Evolutionary conservation across 2,888 invertebrate genomes (phyloP), one percentile per base, ranked within the genome.

Genomic region (Euphydryas editha): DNA sequence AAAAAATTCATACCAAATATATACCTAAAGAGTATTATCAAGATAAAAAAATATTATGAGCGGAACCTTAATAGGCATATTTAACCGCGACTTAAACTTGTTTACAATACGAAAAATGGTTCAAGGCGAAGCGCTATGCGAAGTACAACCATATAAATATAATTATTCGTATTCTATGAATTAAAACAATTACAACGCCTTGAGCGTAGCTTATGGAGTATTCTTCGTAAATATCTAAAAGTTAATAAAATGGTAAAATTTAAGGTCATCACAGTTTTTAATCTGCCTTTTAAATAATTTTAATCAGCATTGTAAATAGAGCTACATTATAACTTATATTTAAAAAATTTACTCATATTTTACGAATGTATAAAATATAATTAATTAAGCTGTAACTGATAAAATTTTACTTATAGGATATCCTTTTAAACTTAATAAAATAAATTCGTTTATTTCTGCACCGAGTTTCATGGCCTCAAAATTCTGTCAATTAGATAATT

Each of bases 111-210:
- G 62, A 54, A 63, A 83, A 80, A 77, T 81, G 73, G 83, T 77
- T 73, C 85, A 84, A 85, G 85, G 85, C 65, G 62, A 76, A 62
- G 65, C 68, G 73, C 62, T 75, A 70, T 70, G 67, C 72, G 75
- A 78, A 79, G 78, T 80, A 77, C 73, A 70, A 72, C 72, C 67
- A 71, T 72, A 73, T 71, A 56, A 59, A 30, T 49, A 51, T n/a
- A n/a, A n/a, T 30, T 24, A 17, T 46, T 18, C 30, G 17, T 8
- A 8, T 46, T 54, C 13, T 56, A 54, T 11, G 47, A 7, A 39
- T 54, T 47, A 21, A 13, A 54, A 44, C 11, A 17, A 30, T 7
- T 24, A 21, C 21, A 24, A 7, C 15, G 11, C n/a, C 6, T 44
- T 44, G 15, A 44, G n/a, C 4, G 30, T 30, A 44, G n/a, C 6